Percentiles rank a stretch among this genome's conserved stretches.
These are phyloP conservation scores for Enteromius afrohamiltoni DNA, from an alignment of 2,797 vertebrate genomes.

Conservation along the genomic window DNA sequence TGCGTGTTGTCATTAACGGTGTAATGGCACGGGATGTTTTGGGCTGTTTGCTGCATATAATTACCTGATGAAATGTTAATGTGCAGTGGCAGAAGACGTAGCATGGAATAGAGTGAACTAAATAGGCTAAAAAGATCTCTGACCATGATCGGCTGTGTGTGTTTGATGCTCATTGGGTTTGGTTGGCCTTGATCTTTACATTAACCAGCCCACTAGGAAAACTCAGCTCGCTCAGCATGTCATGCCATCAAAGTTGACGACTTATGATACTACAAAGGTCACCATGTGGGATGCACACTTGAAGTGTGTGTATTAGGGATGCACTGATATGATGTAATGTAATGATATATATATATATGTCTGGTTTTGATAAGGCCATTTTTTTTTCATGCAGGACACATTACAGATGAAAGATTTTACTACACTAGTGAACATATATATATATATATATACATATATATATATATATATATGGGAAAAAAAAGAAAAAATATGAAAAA, in stretches of 20 bases:
- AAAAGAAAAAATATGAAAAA: too few relatives aligned
- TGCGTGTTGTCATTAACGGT: slow-evolving; percentile 61
- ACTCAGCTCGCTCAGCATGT: background rate
- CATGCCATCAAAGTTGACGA: background rate
- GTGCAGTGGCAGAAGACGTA: slow-evolving; percentile 53
- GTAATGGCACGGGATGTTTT: slow-evolving; percentile 60
- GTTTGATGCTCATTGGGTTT: slow-evolving; percentile 12
- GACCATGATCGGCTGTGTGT: slow-evolving; percentile 57
- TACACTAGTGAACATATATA: background rate
- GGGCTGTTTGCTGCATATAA: slow-evolving; percentile 65
- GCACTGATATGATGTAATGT: background rate
- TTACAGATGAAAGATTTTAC: background rate
- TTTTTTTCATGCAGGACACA: background rate
- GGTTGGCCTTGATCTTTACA: slow-evolving; percentile 41
- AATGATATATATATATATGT: too few relatives aligned
- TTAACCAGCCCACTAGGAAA: slow-evolving; percentile 3
- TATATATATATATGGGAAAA: too few relatives aligned
- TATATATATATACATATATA: too few relatives aligned
- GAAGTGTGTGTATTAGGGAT: background rate
- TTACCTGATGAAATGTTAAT: slow-evolving; percentile 75
- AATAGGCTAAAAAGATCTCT: slow-evolving; percentile 69
- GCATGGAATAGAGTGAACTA: slow-evolving; percentile 61
- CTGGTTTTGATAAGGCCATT: background rate
- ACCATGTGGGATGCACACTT: background rate
- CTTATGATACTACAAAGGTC: slow-evolving; percentile 11